Conservation (phyloP, 2,797 vertebrate species). For the Sebastes oblongus region DNA sequence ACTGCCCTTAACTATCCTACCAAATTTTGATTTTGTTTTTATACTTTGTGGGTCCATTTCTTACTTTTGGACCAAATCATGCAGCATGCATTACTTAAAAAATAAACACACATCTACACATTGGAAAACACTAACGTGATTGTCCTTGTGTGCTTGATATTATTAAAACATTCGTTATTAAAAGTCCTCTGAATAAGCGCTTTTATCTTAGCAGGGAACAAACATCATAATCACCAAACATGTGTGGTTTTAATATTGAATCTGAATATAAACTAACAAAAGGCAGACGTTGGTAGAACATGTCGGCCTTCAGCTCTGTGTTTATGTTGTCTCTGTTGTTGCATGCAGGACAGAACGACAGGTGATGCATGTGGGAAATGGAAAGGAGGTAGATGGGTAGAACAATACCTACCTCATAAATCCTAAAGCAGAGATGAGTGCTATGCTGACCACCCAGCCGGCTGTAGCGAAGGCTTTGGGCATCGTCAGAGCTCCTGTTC, state of each 20-base stretch:
- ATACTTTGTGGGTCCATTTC: neutral
- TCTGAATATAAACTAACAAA: neutral
- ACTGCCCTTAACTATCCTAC: neutral
- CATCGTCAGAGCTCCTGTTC: slow-evolving; percentile 97
- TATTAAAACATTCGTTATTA: no score
- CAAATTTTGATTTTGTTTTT: neutral
- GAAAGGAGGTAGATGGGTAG: neutral
- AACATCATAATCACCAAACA: no score
- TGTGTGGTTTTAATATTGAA: neutral
- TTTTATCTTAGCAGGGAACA: no score
- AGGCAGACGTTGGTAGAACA: neutral
- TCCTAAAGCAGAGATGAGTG: slow-evolving; percentile 89
- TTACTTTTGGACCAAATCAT: neutral
- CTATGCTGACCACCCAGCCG: slow-evolving; percentile 93
- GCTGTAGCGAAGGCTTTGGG: slow-evolving; percentile 94
- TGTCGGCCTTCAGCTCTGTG: neutral
- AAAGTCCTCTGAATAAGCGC: no score
- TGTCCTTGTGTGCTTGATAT: neutral
- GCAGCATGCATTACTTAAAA: neutral
- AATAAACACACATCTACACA: neutral
- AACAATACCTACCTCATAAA: slow-evolving; percentile 91
- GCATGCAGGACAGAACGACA: neutral
- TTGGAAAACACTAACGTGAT: neutral
- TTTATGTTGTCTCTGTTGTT: neutral
- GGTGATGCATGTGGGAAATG: neutral